Evolutionary conservation across 2,797 vertebrate species (phyloP).

Genomic region (Columba guinea): DNA sequence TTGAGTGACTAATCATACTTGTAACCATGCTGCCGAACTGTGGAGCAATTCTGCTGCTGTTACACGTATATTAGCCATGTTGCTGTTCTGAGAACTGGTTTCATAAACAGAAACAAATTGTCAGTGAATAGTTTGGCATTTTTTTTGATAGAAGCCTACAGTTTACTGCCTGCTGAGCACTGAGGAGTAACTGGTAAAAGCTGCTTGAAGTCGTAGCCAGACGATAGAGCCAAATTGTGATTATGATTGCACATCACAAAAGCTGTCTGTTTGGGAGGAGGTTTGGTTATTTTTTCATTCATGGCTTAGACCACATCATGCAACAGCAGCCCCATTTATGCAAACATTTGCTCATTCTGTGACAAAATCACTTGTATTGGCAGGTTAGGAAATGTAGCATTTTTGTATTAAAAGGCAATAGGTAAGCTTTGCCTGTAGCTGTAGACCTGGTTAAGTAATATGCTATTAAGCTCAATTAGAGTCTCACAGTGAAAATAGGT

Average conservation of each 20-base stretch:
- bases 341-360: not conserved
- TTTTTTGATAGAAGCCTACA: not conserved
- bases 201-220: not conserved
- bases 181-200: not conserved
- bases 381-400: not conserved
- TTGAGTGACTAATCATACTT: not conserved
- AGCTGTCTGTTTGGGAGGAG: not conserved
- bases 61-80: not conserved
- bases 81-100: not conserved
- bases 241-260: not conserved
- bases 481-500: not conserved
- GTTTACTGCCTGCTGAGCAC: not conserved
- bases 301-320: not conserved
- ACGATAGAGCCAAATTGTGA: not conserved
- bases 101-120: not conserved
- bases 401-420: not conserved
- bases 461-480: slow-evolving; percentile 26
- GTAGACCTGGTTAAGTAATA: not conserved
- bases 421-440: not conserved
- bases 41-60: not conserved
- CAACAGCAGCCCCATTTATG: not conserved
- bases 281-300: not conserved
- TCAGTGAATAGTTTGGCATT: not conserved
- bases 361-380: not conserved
- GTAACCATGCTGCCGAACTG: accelerated